Base-by-base conservation (phyloP, 2,113 vertebrate species). In the Copsychus sechellarum region DNA sequence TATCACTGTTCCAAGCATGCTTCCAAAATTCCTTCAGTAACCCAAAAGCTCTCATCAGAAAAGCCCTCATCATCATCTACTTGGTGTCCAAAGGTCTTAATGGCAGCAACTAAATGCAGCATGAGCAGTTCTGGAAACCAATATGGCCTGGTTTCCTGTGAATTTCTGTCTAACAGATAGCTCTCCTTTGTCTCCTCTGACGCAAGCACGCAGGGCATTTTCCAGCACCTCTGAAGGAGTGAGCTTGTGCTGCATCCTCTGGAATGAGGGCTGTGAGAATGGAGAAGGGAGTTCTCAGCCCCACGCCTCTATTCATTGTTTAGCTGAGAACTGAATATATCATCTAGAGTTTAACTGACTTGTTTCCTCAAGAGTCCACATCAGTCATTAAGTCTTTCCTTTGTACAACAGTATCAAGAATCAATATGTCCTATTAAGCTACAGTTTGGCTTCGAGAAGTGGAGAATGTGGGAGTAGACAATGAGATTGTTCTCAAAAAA, bases 111-210 rank as follows among this genome's bases (percentile, higher is more conserved):
- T 21, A 21, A 33, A 64, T 16, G 29, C 5, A 72, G 45, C 24
- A 47, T 19, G 26, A 58, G 14, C 34, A 50, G 47, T 12, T 69
- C 12, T 25, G 31, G 16, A 38, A 81, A 38, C 5, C 10, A 24
- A 2, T 31, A 22, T 8, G 3, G 4, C 3, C 28, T 58, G 14
- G 1, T 58, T 93, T 79, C 33, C 25, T 54, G 4, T 29, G 38
- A 36, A 38, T 71, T 65, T 58, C 19, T 81, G 21, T 24, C 45
- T 60, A 36, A 25, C 16, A 47, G 17, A 29, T 4, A 56, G 8
- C 4, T 60, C 34, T 43, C 8, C 28, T 12, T 25, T 17, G 20
- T 19, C 31, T 71, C 19, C 21, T 5, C 21, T 0, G 1, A 19
- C 26, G 18, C 21, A 42, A 78, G 6, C 15, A 19, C 45, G 48